Percentiles rank a stretch among this genome's conserved stretches.
phyloP scores from a whole-genome alignment of 2,888 invertebrate species.

The Epicampocera succincta region DNA sequence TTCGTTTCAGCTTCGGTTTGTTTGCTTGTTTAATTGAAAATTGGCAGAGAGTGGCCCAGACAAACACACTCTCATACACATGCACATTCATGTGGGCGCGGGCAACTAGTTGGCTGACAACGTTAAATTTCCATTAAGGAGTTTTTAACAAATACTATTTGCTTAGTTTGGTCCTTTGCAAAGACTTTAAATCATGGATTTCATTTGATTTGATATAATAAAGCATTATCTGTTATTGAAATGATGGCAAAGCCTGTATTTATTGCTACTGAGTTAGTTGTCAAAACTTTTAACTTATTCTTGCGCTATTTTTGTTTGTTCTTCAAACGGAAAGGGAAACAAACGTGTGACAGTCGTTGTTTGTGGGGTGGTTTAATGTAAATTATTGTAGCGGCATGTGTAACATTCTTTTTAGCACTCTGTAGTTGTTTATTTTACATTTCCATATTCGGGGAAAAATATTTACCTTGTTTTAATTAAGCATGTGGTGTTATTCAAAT shows the following conservation, averaged over 20 bases:
- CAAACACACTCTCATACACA: neutral
- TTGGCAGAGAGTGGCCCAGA: constrained; percentile 31
- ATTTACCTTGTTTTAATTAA: constrained; percentile 68
- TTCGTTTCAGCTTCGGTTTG: constrained; percentile 23
- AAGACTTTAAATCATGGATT: constrained; percentile 32
- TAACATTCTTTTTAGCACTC: constrained; percentile 35
- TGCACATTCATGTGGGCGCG: neutral
- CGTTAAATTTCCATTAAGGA: constrained; percentile 35
- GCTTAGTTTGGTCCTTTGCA: neutral
- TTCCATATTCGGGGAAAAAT: constrained; percentile 28
- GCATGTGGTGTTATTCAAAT: constrained; percentile 62
- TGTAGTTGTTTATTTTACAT: constrained; percentile 40
- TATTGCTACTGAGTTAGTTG: constrained; percentile 39
- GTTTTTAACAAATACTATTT: constrained; percentile 1
- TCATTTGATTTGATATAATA: constrained; percentile 21
- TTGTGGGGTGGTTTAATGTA: neutral
- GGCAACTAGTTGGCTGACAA: constrained; percentile 29
- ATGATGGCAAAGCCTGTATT: constrained; percentile 12
- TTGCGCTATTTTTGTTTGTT: constrained; percentile 20
- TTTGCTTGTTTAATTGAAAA: constrained; percentile 57
- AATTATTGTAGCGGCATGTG: neutral
- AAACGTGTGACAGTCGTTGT: constrained; percentile 49
- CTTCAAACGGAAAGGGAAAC: constrained; percentile 53
- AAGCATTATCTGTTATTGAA: constrained; percentile 6
- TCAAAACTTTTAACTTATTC: constrained; percentile 46